Base-by-base conservation (phyloP, 2,113 vertebrate species). In the Etia nguti region DNA sequence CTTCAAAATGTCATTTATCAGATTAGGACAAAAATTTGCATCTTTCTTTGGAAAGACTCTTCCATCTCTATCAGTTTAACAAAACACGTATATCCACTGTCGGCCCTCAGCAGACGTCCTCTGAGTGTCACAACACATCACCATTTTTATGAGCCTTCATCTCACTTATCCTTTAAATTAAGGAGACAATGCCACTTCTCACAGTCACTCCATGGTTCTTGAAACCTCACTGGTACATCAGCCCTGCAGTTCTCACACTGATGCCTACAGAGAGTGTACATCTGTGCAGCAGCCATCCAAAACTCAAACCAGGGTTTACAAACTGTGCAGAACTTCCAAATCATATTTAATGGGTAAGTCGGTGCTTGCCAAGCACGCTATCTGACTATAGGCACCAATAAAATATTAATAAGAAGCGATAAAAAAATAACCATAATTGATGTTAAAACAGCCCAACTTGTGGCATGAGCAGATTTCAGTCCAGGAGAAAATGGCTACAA, bases 361-460 rank as follows among this genome's bases (percentile, higher is more conserved):
- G 11, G 0, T 20, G 15, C 75, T 59, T 16, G 83, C 80, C 85
- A 90, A 82, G 43, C 43, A 77, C 6, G 24, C 70, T 75, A 65
- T 80, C 54, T 20, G 24, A 38, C 85, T 81, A 75, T 50, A 68
- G 54, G 62, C 70, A 48, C 10, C 43, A 77, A 46, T 77, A 82
- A 90, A 86, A 80, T 85, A 83, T 83, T 56, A 81, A 86, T 50
- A 75, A 75, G 70, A 31, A 31, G 43, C 4, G 48, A 86, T 90
- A 81, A 79, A 86, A 84, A 86, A 80, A 82, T 48, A 83, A 81
- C 13, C 31, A 91, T 86, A 93, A 86, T 65, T 87, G 59, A 83
- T 80, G 62, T 54, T 34, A 52, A 20, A 88, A 43, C 50, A 73
- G 84, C 82, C 70, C 68, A 87, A 86, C 24, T 31, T 36, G 43